phyloP scores from a whole-genome alignment of 2,888 invertebrate species.

The Margaritifera margaritifera region DNA sequence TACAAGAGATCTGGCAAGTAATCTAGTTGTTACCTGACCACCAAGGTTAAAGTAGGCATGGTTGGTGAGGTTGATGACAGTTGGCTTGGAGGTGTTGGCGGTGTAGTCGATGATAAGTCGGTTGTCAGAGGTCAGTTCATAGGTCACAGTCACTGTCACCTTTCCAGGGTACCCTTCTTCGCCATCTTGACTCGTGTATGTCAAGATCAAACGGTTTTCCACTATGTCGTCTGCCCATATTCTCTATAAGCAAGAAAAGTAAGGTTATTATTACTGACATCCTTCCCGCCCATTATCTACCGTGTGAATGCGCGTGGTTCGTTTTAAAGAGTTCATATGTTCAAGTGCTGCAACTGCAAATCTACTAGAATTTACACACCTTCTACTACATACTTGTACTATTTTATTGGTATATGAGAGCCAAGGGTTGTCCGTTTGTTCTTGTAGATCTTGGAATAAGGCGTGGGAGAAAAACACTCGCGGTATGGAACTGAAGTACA shows the following conservation, averaged over 20 bases:
- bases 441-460: too few relatives aligned
- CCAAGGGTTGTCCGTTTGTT: too few relatives aligned
- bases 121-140: constrained; percentile 82
- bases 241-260: constrained; percentile 72
- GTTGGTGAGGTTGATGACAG: constrained; percentile 89
- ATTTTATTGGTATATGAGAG: too few relatives aligned
- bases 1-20: too few relatives aligned
- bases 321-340: too few relatives aligned
- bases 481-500: too few relatives aligned
- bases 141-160: constrained; percentile 81
- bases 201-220: constrained; percentile 80
- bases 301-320: too few relatives aligned
- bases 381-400: too few relatives aligned
- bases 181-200: constrained; percentile 82
- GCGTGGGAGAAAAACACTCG: too few relatives aligned
- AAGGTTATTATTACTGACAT: not conserved
- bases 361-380: too few relatives aligned
- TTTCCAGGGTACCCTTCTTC: constrained; percentile 93
- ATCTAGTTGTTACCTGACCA: constrained; percentile 81
- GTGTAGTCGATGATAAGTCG: constrained; percentile 83
- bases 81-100: constrained; percentile 84
- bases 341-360: too few relatives aligned
- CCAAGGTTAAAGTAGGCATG: constrained; percentile 93
- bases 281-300: too few relatives aligned
- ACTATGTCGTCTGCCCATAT: constrained; percentile 81